Evolutionary conservation across 2,113 vertebrate species (phyloP).

Genomic region (Isichthys henryi): DNA sequence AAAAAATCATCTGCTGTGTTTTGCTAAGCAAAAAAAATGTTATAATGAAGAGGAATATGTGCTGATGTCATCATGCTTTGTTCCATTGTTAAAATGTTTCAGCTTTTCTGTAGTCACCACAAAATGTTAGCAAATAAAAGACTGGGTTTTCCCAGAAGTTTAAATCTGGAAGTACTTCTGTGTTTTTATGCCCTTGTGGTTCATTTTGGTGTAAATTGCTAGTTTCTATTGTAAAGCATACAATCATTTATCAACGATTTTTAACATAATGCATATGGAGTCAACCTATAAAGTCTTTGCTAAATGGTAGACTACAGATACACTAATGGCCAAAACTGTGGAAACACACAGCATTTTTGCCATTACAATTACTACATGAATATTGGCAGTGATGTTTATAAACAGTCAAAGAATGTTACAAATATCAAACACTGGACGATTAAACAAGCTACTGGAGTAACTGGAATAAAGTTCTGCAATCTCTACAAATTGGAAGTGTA

Average conservation of each 20-base stretch:
- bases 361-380: no score
- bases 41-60: constrained; percentile 71
- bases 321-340: no score
- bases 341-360: no score
- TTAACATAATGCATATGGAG: not conserved
- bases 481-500: no score
- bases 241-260: not conserved
- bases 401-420: no score
- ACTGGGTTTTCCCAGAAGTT: constrained; percentile 87
- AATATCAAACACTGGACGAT: no score
- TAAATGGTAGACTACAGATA: not conserved
- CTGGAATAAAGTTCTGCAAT: no score
- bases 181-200: constrained; percentile 35
- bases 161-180: constrained; percentile 65
- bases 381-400: no score
- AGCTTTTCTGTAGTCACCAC: constrained; percentile 94
- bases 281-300: not conserved
- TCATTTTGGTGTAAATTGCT: not conserved
- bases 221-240: not conserved
- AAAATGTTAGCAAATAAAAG: constrained; percentile 92
- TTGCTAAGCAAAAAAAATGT: constrained; percentile 73
- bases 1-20: constrained; percentile 90
- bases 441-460: no score
- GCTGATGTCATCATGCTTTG: constrained; percentile 83
- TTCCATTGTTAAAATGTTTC: constrained; percentile 96